Percentiles rank a stretch among this genome's conserved stretches.
Conservation (phyloP, 2,888 invertebrate genomes). For the Hermaeophaga mercurialis region DNA sequence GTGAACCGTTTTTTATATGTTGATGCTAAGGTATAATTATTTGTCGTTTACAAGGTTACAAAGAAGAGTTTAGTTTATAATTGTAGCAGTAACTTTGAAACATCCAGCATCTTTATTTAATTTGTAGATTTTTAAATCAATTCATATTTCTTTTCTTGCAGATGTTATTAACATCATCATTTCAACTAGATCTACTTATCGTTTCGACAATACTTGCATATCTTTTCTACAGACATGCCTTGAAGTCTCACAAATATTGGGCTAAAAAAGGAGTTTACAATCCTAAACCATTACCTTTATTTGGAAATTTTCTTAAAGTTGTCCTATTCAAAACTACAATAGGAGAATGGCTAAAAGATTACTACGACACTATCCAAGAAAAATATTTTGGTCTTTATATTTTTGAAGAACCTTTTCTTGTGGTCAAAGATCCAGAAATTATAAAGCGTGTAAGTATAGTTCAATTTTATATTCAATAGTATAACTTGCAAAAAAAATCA, state of each 20-base stretch:
- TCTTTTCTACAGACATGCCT: slow-evolving; percentile 36
- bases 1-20: no score
- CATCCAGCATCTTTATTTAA: no score
- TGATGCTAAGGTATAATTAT: no score
- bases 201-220: slow-evolving; percentile 1
- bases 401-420: slow-evolving; percentile 58
- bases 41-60: no score
- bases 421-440: slow-evolving; percentile 58
- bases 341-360: slow-evolving; percentile 32
- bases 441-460: slow-evolving; percentile 55
- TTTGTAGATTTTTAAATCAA: no score
- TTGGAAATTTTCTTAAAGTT: slow-evolving; percentile 40
- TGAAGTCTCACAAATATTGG: slow-evolving; percentile 43
- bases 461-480: no score
- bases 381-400: slow-evolving; percentile 60
- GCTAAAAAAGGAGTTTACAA: slow-evolving; percentile 39
- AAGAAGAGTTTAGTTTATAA: no score
- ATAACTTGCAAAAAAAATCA: no score
- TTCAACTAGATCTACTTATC: slow-evolving; percentile 8
- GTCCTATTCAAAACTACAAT: slow-evolving; percentile 29
- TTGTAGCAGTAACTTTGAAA: no score
- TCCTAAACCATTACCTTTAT: slow-evolving; percentile 39
- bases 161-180: slow-evolving; percentile 28
- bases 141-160: no score
- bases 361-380: slow-evolving; percentile 32